Conservation (phyloP, 1,140 invertebrate genomes). For the Drosophila bipectinata region DNA sequence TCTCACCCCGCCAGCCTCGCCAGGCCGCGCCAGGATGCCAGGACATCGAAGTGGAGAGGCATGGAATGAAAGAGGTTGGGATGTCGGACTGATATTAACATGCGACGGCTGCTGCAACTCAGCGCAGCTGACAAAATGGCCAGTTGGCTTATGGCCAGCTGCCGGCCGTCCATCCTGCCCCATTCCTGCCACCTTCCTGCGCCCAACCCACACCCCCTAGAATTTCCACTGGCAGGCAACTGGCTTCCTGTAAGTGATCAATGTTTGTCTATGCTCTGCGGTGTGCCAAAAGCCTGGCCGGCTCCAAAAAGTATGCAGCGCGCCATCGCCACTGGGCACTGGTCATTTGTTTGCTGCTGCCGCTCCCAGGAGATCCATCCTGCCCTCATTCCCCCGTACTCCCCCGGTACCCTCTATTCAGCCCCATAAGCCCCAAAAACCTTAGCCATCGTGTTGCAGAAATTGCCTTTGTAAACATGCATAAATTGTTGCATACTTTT, state of each 20-base stretch:
- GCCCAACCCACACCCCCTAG: too few species aligned
- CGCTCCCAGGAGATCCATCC: conserved; percentile 8
- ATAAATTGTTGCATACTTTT: conserved; percentile 79
- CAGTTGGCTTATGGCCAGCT: conserved; percentile 60
- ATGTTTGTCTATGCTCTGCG: conserved; percentile 77
- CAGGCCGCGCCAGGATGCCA: conserved; percentile 14
- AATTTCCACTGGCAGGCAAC: conserved; percentile 4
- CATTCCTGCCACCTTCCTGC: background rate
- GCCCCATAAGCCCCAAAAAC: background rate
- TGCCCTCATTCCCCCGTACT: background rate
- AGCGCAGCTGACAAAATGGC: conserved; percentile 70
- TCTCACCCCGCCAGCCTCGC: conserved; percentile 2
- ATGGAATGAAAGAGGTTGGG: conserved; percentile 5
- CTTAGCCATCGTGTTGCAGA: conserved; percentile 31
- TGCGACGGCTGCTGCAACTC: conserved; percentile 58
- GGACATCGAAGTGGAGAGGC: conserved; percentile 1
- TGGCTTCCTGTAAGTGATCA: conserved; percentile 75
- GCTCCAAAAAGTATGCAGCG: conserved; percentile 46
- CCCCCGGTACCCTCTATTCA: background rate
- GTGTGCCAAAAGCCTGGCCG: conserved; percentile 51
- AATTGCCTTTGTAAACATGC: conserved; percentile 77
- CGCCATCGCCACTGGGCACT: conserved; percentile 34
- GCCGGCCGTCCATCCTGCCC: conserved; percentile 6
- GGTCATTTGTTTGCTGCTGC: conserved; percentile 43
- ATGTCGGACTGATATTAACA: conserved; percentile 67